Conservation (phyloP, 2,113 vertebrate species). For the Myodes glareolus region DNA sequence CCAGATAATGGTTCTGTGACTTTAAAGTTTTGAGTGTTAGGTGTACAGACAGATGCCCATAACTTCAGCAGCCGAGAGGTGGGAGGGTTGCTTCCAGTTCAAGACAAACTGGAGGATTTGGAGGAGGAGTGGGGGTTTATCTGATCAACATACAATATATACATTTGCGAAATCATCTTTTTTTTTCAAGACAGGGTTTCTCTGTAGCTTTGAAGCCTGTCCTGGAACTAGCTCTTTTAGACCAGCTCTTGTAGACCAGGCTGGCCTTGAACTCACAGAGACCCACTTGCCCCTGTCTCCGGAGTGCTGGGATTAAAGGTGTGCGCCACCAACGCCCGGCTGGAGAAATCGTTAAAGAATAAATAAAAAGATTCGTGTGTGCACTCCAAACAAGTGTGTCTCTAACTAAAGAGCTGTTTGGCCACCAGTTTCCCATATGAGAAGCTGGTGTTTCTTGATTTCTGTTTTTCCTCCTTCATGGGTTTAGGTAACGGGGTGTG, state of each 20-base stretch:
- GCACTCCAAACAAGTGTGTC: background rate
- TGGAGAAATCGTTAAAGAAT: background rate
- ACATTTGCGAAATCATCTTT: background rate
- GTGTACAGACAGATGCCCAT: background rate
- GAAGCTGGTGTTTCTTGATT: background rate
- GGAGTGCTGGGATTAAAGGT: too few species aligned
- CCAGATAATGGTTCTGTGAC: background rate
- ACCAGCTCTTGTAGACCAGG: too few species aligned
- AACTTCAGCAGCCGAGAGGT: background rate
- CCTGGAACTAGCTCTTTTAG: too few species aligned
- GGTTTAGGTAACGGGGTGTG: background rate
- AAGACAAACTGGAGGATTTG: background rate
- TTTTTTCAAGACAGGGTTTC: too few species aligned
- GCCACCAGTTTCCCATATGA: background rate
- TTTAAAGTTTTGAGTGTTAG: too few species aligned
- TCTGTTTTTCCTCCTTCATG: background rate
- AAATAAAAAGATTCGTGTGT: background rate
- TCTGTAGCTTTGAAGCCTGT: too few species aligned
- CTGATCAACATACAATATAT: background rate
- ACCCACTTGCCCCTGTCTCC: too few species aligned
- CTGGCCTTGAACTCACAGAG: too few species aligned
- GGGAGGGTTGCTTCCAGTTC: background rate
- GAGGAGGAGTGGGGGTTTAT: background rate
- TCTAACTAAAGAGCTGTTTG: background rate
- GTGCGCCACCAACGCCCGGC: too few species aligned